phyloP scores from a whole-genome alignment of 1,140 invertebrate species.

The Drosophila gunungcola region DNA sequence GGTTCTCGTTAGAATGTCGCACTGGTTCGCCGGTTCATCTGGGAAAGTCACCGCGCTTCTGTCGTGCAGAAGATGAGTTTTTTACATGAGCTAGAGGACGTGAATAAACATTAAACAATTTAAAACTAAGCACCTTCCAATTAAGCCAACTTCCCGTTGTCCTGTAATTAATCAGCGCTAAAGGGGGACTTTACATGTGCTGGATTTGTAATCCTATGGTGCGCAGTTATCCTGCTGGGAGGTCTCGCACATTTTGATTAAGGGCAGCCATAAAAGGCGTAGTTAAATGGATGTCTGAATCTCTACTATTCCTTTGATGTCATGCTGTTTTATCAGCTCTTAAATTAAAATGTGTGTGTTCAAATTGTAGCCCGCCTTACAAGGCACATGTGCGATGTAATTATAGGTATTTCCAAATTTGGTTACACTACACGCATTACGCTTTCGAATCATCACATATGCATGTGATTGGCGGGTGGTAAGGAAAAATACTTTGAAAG shows the following conservation, averaged over 20 bases:
- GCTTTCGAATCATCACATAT: constrained; percentile 62
- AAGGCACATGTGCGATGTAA: constrained; percentile 29
- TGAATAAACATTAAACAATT: constrained; percentile 78
- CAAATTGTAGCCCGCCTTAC: too few relatives aligned
- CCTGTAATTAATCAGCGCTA: constrained; percentile 22
- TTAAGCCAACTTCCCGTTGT: constrained; percentile 35
- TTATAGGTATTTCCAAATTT: constrained; percentile 38
- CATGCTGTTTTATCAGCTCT: constrained; percentile 17
- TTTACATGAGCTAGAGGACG: constrained; percentile 70
- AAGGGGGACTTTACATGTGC: constrained; percentile 9
- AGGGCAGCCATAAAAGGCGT: constrained; percentile 42
- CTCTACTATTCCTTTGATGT: background rate
- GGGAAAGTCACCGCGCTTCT: constrained; percentile 55
- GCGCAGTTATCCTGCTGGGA: constrained; percentile 14
- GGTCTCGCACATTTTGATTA: constrained; percentile 45
- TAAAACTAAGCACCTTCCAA: constrained; percentile 56
- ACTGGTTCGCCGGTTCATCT: constrained; percentile 60
- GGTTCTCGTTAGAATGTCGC: constrained; percentile 57
- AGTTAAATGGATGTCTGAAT: constrained; percentile 1
- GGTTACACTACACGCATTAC: constrained; percentile 17
- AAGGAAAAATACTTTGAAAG: background rate
- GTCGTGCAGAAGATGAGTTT: constrained; percentile 70
- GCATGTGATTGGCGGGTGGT: constrained; percentile 4
- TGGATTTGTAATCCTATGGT: constrained; percentile 18
- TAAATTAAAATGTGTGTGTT: constrained; percentile 62